Base-by-base conservation (phyloP, 2,888 invertebrate species). In the Hyppa rectilinea region DNA sequence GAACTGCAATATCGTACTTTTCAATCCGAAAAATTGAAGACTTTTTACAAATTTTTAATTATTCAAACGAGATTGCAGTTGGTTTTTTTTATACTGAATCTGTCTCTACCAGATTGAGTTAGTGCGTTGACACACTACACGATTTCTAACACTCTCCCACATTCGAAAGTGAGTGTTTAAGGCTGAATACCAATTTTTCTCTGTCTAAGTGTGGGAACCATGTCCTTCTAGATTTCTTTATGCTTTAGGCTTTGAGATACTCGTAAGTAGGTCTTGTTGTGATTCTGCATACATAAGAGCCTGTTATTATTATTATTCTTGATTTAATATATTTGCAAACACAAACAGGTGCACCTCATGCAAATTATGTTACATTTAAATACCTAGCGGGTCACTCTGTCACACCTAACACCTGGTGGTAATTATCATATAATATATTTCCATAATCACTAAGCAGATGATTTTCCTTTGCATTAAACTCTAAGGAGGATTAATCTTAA, bases 161-260 rank as follows among this genome's bases (percentile, higher is more conserved):
- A 45, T 75, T 65, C 49, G 83, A 83, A 83, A 83, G 83, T 82
- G 50, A 76, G 68, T 38, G 58, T 68, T 71, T 67, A 31, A 62
- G n/a, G 40, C n/a, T 70, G 82, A 75, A 83, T 83, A 82, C 78
- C 59, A 83, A 83, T 77, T 73, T 56, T 65, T 43, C 38, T 55
- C 36, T 61, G 47, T 47, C 26, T 50, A 14, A 77, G 43, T 79
- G 80, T 83, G 81, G 60, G 82, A 82, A 82, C 66, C 34, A 29
- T 55, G 68, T 64, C 70, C 38, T 62, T 72, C 50, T 63, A 74
- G 64, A 71, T 76, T 76, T 76, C 58, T 67, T 59, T 56, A 50
- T 43, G 55, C 36, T 72, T 26, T 40, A 53, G 52, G 47, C 4
- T 52, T 70, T 63, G 3, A 76, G 68, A 55, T 47, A 7, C 45